Percentiles rank a stretch among this genome's conserved stretches.
These are phyloP conservation scores for Orchestia grillus DNA, from an alignment of 1,140 invertebrate genomes.

Conservation along the genomic window DNA sequence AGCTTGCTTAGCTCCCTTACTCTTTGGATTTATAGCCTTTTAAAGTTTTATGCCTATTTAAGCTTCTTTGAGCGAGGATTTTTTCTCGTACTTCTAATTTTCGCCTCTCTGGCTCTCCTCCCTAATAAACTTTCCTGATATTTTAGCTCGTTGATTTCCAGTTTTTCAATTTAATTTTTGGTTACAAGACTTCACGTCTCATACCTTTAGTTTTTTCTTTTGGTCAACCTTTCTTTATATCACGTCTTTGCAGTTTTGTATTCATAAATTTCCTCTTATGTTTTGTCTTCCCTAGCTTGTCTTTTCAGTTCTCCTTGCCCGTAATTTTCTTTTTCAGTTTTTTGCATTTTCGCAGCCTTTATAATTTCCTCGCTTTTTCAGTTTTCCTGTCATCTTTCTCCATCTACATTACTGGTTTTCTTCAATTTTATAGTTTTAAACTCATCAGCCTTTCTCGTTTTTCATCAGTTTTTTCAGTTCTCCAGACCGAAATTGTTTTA, in stretches of 20 bases:
- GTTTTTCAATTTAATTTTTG: too few relatives aligned
- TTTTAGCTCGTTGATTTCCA: too few relatives aligned
- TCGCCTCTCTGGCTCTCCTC: too few relatives aligned
- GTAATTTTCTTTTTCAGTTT: not conserved
- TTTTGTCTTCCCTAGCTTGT: not conserved
- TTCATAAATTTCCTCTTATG: not conserved
- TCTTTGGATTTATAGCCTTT: too few relatives aligned
- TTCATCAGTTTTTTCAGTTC: not conserved
- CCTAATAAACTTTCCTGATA: too few relatives aligned
- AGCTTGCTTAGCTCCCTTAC: too few relatives aligned
- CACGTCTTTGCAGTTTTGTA: not conserved
- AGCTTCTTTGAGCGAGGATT: too few relatives aligned
- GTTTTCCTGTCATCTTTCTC: not conserved
- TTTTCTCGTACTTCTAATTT: too few relatives aligned
- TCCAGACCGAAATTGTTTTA: too few relatives aligned
- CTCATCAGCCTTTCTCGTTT: not conserved
- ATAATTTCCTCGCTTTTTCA: not conserved
- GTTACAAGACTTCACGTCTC: not conserved
- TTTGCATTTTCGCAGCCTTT: not conserved
- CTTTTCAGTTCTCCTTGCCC: not conserved
- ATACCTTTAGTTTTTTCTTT: not conserved
- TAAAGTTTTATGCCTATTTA: too few relatives aligned
- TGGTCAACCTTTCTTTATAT: not conserved
- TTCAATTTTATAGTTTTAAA: not conserved
- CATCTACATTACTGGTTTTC: not conserved